phyloP scores from a whole-genome alignment of 2,797 vertebrate species.

The Coregonus suidteri region DNA sequence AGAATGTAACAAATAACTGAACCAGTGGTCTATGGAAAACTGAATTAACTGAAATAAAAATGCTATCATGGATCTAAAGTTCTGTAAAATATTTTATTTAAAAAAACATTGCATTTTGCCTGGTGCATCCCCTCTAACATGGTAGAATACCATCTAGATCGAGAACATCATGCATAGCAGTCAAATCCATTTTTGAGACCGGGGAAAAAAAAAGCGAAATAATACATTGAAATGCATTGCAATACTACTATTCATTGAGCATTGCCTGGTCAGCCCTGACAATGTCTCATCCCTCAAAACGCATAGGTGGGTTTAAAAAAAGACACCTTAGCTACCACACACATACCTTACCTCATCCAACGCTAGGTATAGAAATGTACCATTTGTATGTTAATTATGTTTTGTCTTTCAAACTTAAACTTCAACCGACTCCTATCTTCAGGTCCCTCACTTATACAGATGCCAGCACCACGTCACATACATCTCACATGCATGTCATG shows the following conservation, averaged over 20 bases:
- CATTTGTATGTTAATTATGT: constrained; percentile 66
- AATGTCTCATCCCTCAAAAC: constrained; percentile 37
- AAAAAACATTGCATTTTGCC: constrained; percentile 45
- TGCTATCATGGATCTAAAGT: constrained; percentile 39
- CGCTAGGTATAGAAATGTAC: constrained; percentile 74
- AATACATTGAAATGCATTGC: constrained; percentile 47
- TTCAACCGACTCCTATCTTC: constrained; percentile 52
- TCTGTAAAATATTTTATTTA: constrained; percentile 28
- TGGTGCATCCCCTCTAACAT: constrained; percentile 46
- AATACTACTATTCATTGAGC: constrained; percentile 40
- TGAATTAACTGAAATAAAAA: constrained; percentile 26
- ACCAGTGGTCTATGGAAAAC: constrained; percentile 8
- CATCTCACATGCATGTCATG: constrained; percentile 83
- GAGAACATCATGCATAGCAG: constrained; percentile 56
- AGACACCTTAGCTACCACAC: constrained; percentile 52
- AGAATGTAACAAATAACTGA: constrained; percentile 16
- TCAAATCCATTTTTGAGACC: constrained; percentile 49
- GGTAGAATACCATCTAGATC: constrained; percentile 48
- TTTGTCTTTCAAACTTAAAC: constrained; percentile 28
- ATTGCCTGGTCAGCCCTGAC: constrained; percentile 47
- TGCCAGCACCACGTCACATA: constrained; percentile 80
- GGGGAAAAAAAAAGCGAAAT: constrained; percentile 2
- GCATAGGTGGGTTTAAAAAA: constrained; percentile 30
- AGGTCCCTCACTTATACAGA: constrained; percentile 74
- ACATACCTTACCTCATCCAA: constrained; percentile 58